These are phyloP conservation scores for Azemiops feae DNA, from an alignment of 2,113 vertebrate species.

Conservation along the genomic window DNA sequence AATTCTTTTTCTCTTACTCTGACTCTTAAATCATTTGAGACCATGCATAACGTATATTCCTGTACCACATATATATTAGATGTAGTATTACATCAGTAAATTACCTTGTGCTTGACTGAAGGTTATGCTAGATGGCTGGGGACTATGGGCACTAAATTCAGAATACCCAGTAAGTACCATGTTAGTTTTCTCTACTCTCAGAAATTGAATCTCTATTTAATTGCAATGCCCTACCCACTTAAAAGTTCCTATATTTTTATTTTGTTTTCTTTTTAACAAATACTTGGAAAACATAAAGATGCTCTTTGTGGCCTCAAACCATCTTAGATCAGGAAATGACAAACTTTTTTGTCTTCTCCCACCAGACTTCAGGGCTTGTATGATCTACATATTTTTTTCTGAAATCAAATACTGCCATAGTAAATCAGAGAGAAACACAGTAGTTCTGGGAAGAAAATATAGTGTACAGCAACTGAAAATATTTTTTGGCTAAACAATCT, in stretches of 20 bases:
- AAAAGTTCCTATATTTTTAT: background rate
- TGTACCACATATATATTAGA: background rate
- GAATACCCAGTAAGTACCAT: background rate
- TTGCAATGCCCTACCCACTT: background rate
- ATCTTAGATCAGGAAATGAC: background rate
- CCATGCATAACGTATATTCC: background rate
- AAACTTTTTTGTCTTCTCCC: background rate
- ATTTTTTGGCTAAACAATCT: background rate
- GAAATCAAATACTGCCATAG: background rate
- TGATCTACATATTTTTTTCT: background rate
- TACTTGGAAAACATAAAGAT: background rate
- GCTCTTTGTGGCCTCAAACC: background rate
- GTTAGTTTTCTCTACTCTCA: background rate
- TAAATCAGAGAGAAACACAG: background rate
- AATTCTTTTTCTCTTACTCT: background rate
- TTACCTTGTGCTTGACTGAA: background rate
- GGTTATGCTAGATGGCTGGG: background rate
- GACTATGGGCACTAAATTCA: background rate
- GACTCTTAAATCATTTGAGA: background rate
- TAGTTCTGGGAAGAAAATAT: background rate
- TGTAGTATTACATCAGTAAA: background rate
- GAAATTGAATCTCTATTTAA: background rate
- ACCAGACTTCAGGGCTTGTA: background rate
- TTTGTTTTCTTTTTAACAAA: background rate
- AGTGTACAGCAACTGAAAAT: background rate